Evolutionary conservation across 2,888 invertebrate genomes (phyloP).

Genomic region (Drosophila infuscata): DNA sequence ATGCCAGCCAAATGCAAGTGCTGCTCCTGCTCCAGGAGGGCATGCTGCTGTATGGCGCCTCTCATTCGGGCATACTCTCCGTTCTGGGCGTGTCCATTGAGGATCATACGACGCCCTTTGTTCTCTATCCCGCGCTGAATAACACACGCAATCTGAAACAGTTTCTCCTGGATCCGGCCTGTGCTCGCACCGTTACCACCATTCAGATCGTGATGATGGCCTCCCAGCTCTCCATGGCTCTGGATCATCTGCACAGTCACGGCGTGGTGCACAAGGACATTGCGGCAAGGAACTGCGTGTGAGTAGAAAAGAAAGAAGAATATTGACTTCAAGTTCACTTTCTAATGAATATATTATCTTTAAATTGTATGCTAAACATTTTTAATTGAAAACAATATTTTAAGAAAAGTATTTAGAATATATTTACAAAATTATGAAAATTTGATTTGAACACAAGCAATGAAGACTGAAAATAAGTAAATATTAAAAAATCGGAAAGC

Average conservation of each 20-base stretch:
- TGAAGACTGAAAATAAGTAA: background rate
- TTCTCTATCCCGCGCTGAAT: slow-evolving; percentile 89
- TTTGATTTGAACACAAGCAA: background rate
- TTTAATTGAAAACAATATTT: no score
- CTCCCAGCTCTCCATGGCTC: slow-evolving; percentile 93
- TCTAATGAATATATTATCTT: background rate
- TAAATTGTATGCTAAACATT: background rate
- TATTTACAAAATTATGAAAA: background rate
- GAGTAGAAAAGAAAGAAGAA: slow-evolving; percentile 85
- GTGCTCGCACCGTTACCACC: slow-evolving; percentile 86
- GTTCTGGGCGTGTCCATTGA: slow-evolving; percentile 95
- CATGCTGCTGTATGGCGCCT: slow-evolving; percentile 88
- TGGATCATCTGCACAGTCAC: slow-evolving; percentile 94
- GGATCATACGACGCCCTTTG: slow-evolving; percentile 94
- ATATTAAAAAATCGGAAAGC: background rate
- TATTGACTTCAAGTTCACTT: background rate
- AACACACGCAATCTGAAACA: slow-evolving; percentile 86
- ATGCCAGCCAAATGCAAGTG: slow-evolving; percentile 95
- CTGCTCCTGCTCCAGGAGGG: slow-evolving; percentile 92
- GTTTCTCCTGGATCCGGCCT: slow-evolving; percentile 83
- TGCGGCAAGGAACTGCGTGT: slow-evolving; percentile 96
- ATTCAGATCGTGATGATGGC: slow-evolving; percentile 94
- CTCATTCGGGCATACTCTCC: slow-evolving; percentile 91
- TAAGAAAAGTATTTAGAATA: background rate
- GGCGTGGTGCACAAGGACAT: slow-evolving; percentile 95